phyloP scores from a whole-genome alignment of 1,140 invertebrate species.

The Leptopilina boulardi region DNA sequence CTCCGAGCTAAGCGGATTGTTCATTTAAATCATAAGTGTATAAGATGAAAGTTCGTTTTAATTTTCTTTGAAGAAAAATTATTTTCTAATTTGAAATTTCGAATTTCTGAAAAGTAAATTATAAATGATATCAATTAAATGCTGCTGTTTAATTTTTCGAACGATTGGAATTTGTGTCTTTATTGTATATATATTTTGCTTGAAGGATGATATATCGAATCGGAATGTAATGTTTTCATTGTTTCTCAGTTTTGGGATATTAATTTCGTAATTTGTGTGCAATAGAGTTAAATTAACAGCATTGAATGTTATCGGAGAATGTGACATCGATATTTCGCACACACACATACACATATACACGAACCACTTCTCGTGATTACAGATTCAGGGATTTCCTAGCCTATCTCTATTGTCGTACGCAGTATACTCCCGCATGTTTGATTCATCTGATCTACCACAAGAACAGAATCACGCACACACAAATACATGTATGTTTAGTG shows the following conservation, averaged over 20 bases:
- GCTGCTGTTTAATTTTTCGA: background rate
- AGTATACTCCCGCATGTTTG: slow-evolving; percentile 25
- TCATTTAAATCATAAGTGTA: background rate
- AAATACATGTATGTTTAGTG: slow-evolving; percentile 6
- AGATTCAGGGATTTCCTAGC: slow-evolving; percentile 24
- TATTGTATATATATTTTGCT: no score
- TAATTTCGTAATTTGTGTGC: background rate
- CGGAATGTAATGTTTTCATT: no score
- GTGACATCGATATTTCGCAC: slow-evolving; percentile 18
- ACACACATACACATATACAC: no score
- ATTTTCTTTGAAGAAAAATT: no score
- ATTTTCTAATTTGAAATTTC: no score
- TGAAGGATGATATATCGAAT: no score
- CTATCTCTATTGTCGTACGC: slow-evolving; percentile 16
- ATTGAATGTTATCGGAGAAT: slow-evolving; percentile 15
- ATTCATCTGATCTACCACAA: slow-evolving; percentile 23
- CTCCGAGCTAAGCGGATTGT: background rate
- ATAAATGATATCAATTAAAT: background rate
- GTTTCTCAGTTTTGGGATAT: background rate
- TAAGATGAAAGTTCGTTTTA: no score
- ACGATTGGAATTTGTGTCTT: no score
- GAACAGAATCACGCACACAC: no score
- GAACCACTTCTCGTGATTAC: slow-evolving; percentile 14
- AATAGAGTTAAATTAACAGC: background rate
- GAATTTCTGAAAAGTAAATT: background rate